Conservation (phyloP, 2,888 invertebrate genomes). For the Volucella zonaria region DNA sequence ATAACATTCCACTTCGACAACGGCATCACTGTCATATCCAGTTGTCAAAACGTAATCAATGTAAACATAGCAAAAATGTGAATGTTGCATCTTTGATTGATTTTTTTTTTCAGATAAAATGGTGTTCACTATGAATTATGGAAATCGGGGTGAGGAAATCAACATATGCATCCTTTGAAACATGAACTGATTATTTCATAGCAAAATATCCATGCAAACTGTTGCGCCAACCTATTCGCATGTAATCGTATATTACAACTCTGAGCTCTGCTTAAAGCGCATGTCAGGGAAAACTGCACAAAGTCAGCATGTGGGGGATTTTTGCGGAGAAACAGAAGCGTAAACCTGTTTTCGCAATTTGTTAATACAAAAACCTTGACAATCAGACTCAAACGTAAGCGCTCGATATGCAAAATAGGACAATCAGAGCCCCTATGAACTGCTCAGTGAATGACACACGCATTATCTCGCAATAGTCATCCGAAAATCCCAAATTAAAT, state of each 20-base stretch:
- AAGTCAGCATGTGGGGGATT: background rate
- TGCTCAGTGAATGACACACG: slow-evolving; percentile 6
- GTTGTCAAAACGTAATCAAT: slow-evolving; percentile 3
- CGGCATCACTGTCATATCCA: slow-evolving; percentile 23
- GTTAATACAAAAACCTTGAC: slow-evolving; percentile 36
- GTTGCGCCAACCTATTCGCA: slow-evolving; percentile 27
- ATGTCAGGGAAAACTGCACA: slow-evolving; percentile 18
- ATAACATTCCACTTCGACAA: background rate
- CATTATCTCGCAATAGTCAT: slow-evolving; percentile 21
- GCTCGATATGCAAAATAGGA: background rate
- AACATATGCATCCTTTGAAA: too few relatives aligned
- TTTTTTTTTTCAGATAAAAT: background rate
- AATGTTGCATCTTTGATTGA: too few relatives aligned
- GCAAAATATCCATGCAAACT: slow-evolving; percentile 5
- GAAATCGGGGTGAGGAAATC: too few relatives aligned
- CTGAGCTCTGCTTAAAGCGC: slow-evolving; percentile 16
- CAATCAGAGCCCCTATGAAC: background rate
- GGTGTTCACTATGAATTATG: too few relatives aligned
- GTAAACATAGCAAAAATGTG: background rate
- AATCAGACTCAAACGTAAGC: slow-evolving; percentile 11
- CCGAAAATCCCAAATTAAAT: slow-evolving; percentile 54
- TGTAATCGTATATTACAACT: background rate
- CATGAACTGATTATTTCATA: background rate
- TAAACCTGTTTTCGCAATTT: slow-evolving; percentile 18
- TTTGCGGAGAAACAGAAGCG: background rate